Evolutionary conservation across 1,140 invertebrate species (phyloP).

Genomic region (Bilobella aurantiaca): DNA sequence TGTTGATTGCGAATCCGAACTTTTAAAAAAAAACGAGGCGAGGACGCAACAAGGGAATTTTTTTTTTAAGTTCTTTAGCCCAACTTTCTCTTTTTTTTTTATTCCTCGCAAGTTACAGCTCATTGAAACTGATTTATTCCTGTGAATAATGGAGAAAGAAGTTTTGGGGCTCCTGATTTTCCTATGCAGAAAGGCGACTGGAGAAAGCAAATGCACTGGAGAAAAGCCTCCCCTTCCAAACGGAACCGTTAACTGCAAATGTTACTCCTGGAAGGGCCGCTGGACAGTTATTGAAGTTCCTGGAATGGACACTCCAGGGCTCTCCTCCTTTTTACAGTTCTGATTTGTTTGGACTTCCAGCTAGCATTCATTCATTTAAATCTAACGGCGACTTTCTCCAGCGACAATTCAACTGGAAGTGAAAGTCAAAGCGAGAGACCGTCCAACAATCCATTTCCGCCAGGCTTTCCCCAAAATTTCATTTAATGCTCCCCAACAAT

Average conservation of each 20-base stretch:
- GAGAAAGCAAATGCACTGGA: too few relatives aligned
- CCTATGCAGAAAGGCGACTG: slow-evolving; percentile 13
- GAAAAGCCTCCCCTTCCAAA: slow-evolving; percentile 6
- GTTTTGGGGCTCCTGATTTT: slow-evolving; percentile 10
- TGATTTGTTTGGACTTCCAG: not conserved
- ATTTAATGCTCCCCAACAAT: too few relatives aligned
- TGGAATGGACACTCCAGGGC: slow-evolving; percentile 4
- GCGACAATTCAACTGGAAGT: too few relatives aligned
- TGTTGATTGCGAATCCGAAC: too few relatives aligned
- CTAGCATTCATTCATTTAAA: not conserved
- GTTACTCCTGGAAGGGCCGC: slow-evolving; percentile 15
- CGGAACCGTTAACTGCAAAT: slow-evolving; percentile 33
- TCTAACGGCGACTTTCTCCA: too few relatives aligned
- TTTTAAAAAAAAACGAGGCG: too few relatives aligned
- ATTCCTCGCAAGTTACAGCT: slow-evolving; percentile 3
- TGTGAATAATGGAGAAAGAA: slow-evolving; percentile 27
- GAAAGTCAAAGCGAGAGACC: too few relatives aligned
- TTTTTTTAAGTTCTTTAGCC: not conserved
- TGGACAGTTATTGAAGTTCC: slow-evolving; percentile 6
- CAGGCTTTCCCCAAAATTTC: too few relatives aligned
- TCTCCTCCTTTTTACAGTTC: slow-evolving; percentile 3
- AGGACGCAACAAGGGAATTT: not conserved
- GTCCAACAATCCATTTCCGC: too few relatives aligned
- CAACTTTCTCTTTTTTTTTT: slow-evolving; percentile 15
- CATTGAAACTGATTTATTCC: slow-evolving; percentile 31